phyloP scores from a whole-genome alignment of 1,140 invertebrate species.

The Nephotettix cincticeps region DNA sequence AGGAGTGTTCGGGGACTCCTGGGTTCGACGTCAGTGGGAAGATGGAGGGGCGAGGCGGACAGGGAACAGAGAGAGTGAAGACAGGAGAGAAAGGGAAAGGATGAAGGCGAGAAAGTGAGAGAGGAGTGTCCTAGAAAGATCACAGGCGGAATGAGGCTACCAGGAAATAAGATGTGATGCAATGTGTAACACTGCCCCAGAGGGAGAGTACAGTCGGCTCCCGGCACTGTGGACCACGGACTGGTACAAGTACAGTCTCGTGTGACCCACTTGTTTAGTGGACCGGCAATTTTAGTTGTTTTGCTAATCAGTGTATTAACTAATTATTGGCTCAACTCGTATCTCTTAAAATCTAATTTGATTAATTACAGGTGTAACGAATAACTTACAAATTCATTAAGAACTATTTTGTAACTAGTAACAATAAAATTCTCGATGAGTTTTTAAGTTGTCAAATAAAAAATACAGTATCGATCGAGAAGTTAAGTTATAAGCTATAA shows the following conservation, averaged over 20 bases:
- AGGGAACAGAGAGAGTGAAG: neutral
- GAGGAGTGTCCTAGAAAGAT: conserved; percentile 3
- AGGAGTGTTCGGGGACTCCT: too few species aligned
- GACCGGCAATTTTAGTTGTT: too few species aligned
- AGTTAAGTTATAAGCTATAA: too few species aligned
- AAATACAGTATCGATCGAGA: too few species aligned
- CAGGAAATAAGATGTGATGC: neutral
- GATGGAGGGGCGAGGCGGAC: neutral
- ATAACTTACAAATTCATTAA: too few species aligned
- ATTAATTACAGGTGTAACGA: too few species aligned
- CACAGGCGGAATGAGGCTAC: neutral
- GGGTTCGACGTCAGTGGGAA: neutral
- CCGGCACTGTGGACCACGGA: neutral
- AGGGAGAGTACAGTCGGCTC: neutral
- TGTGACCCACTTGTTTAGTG: neutral
- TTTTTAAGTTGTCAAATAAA: too few species aligned
- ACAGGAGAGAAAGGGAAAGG: neutral
- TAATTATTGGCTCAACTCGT: too few species aligned
- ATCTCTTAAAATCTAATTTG: too few species aligned
- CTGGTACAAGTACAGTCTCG: neutral
- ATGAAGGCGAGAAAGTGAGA: neutral
- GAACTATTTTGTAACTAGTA: too few species aligned
- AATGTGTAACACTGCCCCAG: conserved; percentile 8
- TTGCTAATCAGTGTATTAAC: too few species aligned
- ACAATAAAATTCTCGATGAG: too few species aligned